Conservation (phyloP, 2,797 vertebrate species). For the Tenualosa ilisha region DNA sequence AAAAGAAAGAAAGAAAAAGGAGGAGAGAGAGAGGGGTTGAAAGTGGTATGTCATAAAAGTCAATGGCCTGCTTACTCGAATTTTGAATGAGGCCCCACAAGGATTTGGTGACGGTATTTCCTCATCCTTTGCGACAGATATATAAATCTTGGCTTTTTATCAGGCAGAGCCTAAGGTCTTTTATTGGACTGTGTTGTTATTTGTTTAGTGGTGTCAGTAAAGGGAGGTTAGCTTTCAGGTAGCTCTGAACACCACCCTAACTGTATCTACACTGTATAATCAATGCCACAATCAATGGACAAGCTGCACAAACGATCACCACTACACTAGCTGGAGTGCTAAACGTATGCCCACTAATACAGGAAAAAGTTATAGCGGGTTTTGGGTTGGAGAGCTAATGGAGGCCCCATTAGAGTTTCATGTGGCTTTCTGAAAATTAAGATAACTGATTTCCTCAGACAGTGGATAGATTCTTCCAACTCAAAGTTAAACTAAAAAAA, state of each 20-base stretch:
- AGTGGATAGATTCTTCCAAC: not conserved
- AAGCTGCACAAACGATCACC: not conserved
- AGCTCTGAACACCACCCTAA: slow-evolving; percentile 20
- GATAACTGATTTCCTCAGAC: not conserved
- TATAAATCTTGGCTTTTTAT: slow-evolving; percentile 60
- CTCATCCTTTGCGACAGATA: slow-evolving; percentile 53
- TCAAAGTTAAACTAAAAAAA: not conserved
- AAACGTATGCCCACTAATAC: not conserved
- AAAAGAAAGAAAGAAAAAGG: slow-evolving; percentile 33
- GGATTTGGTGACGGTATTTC: slow-evolving; percentile 61
- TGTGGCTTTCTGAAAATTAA: not conserved
- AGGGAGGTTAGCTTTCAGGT: slow-evolving; percentile 9
- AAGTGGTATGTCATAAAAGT: slow-evolving; percentile 70
- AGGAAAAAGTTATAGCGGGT: not conserved
- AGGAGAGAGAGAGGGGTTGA: slow-evolving; percentile 62
- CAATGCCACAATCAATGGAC: slow-evolving; percentile 31
- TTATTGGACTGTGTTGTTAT: slow-evolving; percentile 53
- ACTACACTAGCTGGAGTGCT: not conserved
- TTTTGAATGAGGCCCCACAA: slow-evolving; percentile 61
- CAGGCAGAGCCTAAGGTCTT: slow-evolving; percentile 50
- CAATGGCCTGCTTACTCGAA: slow-evolving; percentile 70
- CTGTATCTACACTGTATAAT: slow-evolving; percentile 32
- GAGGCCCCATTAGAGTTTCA: not conserved
- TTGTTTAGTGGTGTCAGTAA: slow-evolving; percentile 51
- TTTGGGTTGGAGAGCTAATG: not conserved